Percentiles rank a stretch among this genome's conserved stretches.
Evolutionary conservation across 2,888 invertebrate genomes (phyloP).

Genomic region (Lapara coniferarum): DNA sequence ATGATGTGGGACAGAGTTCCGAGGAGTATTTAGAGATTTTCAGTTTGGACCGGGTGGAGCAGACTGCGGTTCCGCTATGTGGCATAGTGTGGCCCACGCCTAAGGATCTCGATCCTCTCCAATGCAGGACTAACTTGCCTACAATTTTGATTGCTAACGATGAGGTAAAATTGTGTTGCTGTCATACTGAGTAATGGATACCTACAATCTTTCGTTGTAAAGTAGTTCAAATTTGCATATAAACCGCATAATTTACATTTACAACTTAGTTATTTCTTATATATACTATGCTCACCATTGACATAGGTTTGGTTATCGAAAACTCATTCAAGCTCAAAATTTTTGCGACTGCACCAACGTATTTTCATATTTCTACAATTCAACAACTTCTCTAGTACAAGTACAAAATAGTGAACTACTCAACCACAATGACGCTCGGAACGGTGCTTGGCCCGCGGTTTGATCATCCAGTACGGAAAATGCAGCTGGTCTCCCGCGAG

Average conservation of each 20-base stretch:
- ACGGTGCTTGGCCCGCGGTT: slow-evolving; percentile 88
- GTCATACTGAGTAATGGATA: no score
- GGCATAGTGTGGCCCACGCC: slow-evolving; percentile 68
- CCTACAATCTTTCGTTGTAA: neutral
- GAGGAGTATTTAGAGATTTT: slow-evolving; percentile 65
- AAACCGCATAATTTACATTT: no score
- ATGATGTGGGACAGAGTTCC: slow-evolving; percentile 78
- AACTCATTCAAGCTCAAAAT: no score
- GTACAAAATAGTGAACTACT: slow-evolving; percentile 86
- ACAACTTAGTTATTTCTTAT: no score
- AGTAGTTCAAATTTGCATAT: no score
- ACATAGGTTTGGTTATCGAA: no score
- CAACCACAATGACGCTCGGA: slow-evolving; percentile 86
- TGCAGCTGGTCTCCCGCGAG: slow-evolving; percentile 64
- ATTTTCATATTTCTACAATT: no score
- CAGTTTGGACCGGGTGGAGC: slow-evolving; percentile 85
- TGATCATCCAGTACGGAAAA: slow-evolving; percentile 81
- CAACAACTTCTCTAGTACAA: slow-evolving; percentile 80
- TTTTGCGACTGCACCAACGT: no score
- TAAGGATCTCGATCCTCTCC: slow-evolving; percentile 47
- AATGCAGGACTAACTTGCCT: slow-evolving; percentile 56
- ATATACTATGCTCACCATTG: no score
- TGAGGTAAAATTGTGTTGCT: slow-evolving; percentile 67
- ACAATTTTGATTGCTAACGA: slow-evolving; percentile 85
- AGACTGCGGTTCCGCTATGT: slow-evolving; percentile 83